These are phyloP conservation scores for Arctia plantaginis DNA, from an alignment of 2,888 invertebrate species.

Conservation along the genomic window DNA sequence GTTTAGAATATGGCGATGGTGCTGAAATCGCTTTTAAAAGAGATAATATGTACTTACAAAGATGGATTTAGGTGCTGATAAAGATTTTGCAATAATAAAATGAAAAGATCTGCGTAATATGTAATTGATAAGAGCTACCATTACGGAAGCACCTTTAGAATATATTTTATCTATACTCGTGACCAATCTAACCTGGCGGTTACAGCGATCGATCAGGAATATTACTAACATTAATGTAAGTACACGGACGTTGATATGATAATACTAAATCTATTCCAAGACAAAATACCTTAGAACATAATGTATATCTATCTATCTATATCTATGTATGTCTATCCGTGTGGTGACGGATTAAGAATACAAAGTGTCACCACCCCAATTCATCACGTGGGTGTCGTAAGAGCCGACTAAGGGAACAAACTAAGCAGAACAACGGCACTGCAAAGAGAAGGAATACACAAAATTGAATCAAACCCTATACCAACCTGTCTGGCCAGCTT, in stretches of 20 bases:
- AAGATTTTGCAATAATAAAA: not conserved
- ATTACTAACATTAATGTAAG: not conserved
- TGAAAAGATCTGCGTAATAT: not conserved
- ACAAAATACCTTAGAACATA: not conserved
- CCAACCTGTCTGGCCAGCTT: too few species aligned
- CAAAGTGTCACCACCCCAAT: too few species aligned
- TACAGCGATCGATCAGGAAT: not conserved
- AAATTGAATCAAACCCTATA: too few species aligned
- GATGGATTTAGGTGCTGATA: not conserved
- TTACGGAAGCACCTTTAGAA: not conserved
- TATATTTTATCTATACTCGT: not conserved
- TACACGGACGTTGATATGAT: not conserved
- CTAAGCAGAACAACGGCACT: too few species aligned
- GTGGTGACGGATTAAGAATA: too few species aligned
- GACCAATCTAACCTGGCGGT: not conserved
- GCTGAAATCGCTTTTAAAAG: not conserved
- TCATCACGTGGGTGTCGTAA: too few species aligned
- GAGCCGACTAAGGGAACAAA: too few species aligned
- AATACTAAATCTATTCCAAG: not conserved
- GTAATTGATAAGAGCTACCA: not conserved
- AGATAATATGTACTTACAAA: not conserved
- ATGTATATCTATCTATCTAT: too few species aligned
- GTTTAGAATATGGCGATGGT: not conserved
- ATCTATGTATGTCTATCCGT: too few species aligned
- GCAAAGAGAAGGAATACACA: too few species aligned